Conservation (phyloP, 2,888 invertebrate species). For the Lycocerus yunnanus region DNA sequence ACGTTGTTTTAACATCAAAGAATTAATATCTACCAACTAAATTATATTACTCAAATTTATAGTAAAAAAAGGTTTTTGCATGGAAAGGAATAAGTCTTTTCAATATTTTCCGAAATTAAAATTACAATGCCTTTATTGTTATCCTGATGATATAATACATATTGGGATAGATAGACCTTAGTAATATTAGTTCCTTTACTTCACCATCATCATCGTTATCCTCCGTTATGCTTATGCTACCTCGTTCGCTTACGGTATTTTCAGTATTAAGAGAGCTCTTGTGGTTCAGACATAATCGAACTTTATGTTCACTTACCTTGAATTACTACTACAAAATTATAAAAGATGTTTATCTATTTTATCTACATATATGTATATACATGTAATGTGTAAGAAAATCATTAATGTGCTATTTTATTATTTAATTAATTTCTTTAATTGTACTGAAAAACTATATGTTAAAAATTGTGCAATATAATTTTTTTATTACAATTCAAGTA, state of each 20-base stretch:
- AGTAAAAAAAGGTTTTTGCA: background rate
- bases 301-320: conserved; percentile 16
- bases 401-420: background rate
- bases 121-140: background rate
- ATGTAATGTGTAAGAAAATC: background rate
- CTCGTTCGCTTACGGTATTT: conserved; percentile 25
- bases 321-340: conserved; percentile 7
- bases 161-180: conserved; percentile 1
- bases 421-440: background rate
- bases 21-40: background rate
- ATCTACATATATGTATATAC: background rate
- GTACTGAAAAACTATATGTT: too few relatives aligned
- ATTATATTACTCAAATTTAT: background rate
- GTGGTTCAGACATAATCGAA: conserved; percentile 25
- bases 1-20: background rate
- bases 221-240: conserved; percentile 25
- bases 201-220: conserved; percentile 31
- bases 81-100: background rate
- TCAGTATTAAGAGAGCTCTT: conserved; percentile 25
- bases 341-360: background rate
- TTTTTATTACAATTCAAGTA: too few relatives aligned
- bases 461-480: too few relatives aligned
- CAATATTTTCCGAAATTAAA: background rate
- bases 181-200: conserved; percentile 26
- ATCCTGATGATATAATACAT: background rate